A percentile compares a stretch with the other conserved stretches of the same genome.
Conservation (phyloP, 2,113 vertebrate species). For the Phoenicopterus ruber region DNA sequence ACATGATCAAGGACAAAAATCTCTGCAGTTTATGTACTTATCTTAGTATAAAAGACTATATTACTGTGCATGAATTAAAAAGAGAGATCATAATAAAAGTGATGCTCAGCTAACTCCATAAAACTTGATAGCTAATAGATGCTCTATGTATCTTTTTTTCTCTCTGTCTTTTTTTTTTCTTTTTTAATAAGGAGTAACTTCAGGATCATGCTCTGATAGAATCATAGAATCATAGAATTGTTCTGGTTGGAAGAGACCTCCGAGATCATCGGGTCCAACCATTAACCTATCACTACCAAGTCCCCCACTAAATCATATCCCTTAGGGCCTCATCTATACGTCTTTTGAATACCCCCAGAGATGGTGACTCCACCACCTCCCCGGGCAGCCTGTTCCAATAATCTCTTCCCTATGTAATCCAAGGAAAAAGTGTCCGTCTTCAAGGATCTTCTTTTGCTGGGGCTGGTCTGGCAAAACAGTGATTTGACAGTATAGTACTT, state of each 20-base stretch:
- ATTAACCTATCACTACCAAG: too few relatives aligned
- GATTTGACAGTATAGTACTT: neutral
- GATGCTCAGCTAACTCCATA: neutral
- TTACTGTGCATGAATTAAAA: neutral
- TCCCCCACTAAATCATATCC: too few relatives aligned
- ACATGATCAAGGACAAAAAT: conserved; percentile 12
- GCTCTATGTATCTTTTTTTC: accelerated
- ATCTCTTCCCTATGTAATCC: neutral
- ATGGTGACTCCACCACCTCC: too few relatives aligned
- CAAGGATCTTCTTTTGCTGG: neutral
- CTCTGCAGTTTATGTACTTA: neutral
- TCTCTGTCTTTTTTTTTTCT: accelerated
- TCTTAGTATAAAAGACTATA: neutral
- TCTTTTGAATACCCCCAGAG: too few relatives aligned
- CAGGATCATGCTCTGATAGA: neutral
- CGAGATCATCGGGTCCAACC: too few relatives aligned
- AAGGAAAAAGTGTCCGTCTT: neutral
- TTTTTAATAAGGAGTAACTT: neutral
- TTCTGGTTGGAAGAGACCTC: too few relatives aligned
- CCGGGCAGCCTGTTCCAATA: too few relatives aligned
- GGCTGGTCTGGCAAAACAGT: neutral
- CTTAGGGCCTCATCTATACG: too few relatives aligned
- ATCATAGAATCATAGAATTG: too few relatives aligned
- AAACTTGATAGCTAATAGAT: neutral
- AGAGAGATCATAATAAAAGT: neutral